Conservation (phyloP, 64 coral and sea anemone species). For the Stylophora pistillata region DNA sequence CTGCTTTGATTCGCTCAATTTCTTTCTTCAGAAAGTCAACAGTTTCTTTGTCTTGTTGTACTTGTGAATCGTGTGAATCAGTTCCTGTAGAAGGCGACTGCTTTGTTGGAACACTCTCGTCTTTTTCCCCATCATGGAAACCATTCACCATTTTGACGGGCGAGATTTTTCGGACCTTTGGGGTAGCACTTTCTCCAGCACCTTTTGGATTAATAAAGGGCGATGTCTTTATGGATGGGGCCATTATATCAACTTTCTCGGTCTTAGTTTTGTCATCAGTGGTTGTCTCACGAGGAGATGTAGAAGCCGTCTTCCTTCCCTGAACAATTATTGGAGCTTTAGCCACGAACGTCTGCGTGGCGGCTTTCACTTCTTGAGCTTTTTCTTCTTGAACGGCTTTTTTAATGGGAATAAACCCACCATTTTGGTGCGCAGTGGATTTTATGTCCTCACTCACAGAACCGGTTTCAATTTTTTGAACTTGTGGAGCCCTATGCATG, state of each 20-base stretch:
- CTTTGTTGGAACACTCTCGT: background rate
- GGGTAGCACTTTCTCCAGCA: background rate
- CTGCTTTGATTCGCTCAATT: slow-evolving; percentile 60
- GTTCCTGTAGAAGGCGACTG: background rate
- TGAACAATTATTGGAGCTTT: slow-evolving; percentile 27
- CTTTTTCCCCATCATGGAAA: background rate
- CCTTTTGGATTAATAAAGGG: background rate
- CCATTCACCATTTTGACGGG: slow-evolving; percentile 10
- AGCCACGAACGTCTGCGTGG: slow-evolving; percentile 7
- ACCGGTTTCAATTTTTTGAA: slow-evolving; percentile 18
- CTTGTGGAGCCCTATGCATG: background rate
- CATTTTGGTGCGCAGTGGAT: slow-evolving; percentile 8
- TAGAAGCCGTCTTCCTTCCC: slow-evolving; percentile 3
- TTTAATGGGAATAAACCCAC: background rate
- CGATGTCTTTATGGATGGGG: slow-evolving; percentile 23
- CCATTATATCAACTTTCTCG: background rate
- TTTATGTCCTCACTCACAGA: background rate
- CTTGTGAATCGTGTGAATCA: background rate
- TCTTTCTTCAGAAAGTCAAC: slow-evolving; percentile 75
- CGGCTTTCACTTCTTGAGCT: background rate
- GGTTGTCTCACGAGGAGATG: background rate
- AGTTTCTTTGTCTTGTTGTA: background rate
- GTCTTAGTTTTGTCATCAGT: background rate
- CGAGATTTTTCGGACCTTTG: background rate
- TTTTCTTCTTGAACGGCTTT: slow-evolving; percentile 13